A percentile compares a stretch with the other conserved stretches of the same genome.
Evolutionary conservation across 2,888 invertebrate species (phyloP).

Genomic region (Eremobia ochroleuca): DNA sequence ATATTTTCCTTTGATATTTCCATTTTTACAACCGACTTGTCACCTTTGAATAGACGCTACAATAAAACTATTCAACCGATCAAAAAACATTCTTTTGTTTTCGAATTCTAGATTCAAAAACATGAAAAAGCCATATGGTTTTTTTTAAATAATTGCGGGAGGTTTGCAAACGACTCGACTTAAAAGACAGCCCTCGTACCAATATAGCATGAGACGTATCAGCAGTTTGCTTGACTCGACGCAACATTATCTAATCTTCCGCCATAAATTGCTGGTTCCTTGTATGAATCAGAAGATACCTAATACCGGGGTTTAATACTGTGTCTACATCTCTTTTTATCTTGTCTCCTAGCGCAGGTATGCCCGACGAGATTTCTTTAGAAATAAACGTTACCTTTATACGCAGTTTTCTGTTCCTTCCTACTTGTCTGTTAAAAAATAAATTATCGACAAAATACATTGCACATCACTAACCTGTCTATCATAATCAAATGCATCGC

Average conservation of each 20-base stretch:
- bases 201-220: no score
- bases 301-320: not conserved
- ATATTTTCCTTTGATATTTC: no score
- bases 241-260: not conserved
- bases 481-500: constrained; percentile 81
- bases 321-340: not conserved
- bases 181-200: no score
- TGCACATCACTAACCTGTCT: constrained; percentile 76
- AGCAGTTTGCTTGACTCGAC: not conserved
- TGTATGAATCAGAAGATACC: not conserved
- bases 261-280: not conserved
- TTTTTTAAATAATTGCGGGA: no score
- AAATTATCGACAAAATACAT: not conserved
- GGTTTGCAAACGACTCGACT: no score
- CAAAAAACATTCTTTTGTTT: no score
- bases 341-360: not conserved
- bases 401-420: not conserved
- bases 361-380: not conserved
- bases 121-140: no score
- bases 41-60: no score
- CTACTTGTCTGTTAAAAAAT: not conserved
- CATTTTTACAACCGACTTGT: no score
- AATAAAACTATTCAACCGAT: no score
- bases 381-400: not conserved
- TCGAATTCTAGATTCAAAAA: no score